phyloP scores from a whole-genome alignment of 2,797 vertebrate species.

The Eutrigla gurnardus region DNA sequence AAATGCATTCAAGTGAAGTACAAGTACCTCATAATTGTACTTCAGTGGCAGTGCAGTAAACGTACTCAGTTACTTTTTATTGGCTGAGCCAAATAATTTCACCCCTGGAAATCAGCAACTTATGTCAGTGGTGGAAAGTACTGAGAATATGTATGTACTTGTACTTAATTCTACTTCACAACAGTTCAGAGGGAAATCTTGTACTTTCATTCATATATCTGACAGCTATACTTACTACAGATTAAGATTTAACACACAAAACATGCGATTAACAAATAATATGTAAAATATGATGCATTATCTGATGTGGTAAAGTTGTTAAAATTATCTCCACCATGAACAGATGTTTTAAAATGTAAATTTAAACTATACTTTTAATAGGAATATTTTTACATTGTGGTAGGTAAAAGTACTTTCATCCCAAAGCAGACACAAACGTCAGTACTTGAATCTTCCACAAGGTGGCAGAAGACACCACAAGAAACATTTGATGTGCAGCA shows the following conservation, averaged over 20 bases:
- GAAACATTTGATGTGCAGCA: conserved; percentile 13
- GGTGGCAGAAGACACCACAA: conserved; percentile 81
- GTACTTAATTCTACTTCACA: not conserved
- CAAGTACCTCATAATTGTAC: not conserved
- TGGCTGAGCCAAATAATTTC: not conserved
- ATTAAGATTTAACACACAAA: not conserved
- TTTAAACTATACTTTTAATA: not conserved
- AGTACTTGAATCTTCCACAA: conserved; percentile 64
- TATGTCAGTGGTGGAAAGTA: not conserved
- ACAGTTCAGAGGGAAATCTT: not conserved
- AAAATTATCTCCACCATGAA: not conserved
- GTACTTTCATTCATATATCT: not conserved
- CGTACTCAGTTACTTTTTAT: not conserved
- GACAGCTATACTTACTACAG: not conserved
- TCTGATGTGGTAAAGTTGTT: not conserved
- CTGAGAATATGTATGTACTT: not conserved
- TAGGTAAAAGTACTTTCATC: too few species aligned
- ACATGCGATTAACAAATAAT: not conserved
- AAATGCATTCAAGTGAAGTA: not conserved
- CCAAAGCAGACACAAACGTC: too few species aligned
- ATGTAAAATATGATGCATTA: not conserved
- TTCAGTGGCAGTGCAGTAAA: not conserved
- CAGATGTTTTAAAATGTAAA: not conserved
- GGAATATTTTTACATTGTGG: too few species aligned
- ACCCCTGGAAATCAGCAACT: not conserved